Evolutionary conservation across 2,797 vertebrate genomes (phyloP), one percentile per base, ranked within the genome.

Genomic region (Epinephelus coioides): DNA sequence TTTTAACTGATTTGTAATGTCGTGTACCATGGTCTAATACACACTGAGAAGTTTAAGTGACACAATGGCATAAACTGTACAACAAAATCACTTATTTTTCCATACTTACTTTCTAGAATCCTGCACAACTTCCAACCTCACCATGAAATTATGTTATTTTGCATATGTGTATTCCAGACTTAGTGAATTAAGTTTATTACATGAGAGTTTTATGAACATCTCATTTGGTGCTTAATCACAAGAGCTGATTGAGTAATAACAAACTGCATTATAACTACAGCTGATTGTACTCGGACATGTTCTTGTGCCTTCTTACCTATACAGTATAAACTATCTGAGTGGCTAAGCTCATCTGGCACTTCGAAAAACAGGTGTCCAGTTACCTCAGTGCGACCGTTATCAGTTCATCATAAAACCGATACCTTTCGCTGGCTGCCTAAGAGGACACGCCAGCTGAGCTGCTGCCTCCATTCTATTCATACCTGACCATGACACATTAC

Each of bases 401-500:
- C 70, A 64, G 65, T 73, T 54, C 67, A 70, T 86, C 75, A 73
- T 84, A 78, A 79, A 84, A 65, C 67, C 1, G 51, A 85, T 74
- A 68, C 50, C 72, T 74, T 75, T 53, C 2, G 2, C 63, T 10
- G 56, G 30, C 56, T 38, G 62, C 55, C 50, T n/a, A 15, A n/a
- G 47, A 76, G 60, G 66, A 51, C 73, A 2, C 0, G 12, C 21
- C 63, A 51, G 73, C 71, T 5, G 71, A 76, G 73, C 67, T 5
- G 50, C 78, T 80, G 21, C n/a, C 63, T 79, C 81, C 70, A 1
- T 76, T 81, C 87, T 81, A 69, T 65, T 83, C 91, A 86, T 77
- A 91, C 86, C 85, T 76, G 78, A 73, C 65, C 46, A 46, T 17
- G 30, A 73, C 67, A 59, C 47, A 9, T 83, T 83, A 81, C 73